phyloP scores from a whole-genome alignment of 2,797 vertebrate species.

The Sebastes diploproa region DNA sequence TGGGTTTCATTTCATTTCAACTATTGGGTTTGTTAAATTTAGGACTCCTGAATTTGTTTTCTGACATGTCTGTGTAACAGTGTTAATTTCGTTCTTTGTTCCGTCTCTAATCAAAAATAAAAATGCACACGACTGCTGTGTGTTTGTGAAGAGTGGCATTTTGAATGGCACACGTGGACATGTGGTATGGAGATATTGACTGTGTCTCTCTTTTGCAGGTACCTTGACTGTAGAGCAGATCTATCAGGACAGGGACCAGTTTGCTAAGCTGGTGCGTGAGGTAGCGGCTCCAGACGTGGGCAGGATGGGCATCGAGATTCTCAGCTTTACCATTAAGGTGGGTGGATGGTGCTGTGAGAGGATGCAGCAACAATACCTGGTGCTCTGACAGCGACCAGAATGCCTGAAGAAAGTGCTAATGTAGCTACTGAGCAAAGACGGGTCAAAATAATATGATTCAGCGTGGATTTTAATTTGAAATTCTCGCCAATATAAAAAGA shows the following conservation, averaged over 20 bases:
- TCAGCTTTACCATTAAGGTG: conserved; percentile 98
- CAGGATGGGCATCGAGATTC: conserved; percentile 95
- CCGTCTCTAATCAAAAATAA: neutral
- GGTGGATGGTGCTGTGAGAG: neutral
- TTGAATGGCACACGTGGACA: neutral
- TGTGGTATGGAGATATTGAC: neutral
- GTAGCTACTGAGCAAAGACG: neutral
- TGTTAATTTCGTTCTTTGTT: too few species aligned
- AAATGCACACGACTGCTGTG: neutral
- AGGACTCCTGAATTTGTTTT: neutral
- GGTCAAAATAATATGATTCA: neutral
- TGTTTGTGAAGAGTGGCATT: neutral
- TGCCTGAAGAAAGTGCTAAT: neutral
- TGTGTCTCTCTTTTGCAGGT: conserved; percentile 72
- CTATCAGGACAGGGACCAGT: conserved; percentile 96
- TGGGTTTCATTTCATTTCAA: neutral
- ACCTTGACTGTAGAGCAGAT: conserved; percentile 96
- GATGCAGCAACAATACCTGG: neutral
- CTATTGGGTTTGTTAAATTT: neutral
- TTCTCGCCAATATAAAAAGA: neutral
- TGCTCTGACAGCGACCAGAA: neutral
- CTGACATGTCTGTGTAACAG: neutral
- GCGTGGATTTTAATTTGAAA: neutral
- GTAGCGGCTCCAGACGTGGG: conserved; percentile 94
- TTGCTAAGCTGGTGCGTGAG: conserved; percentile 93